A percentile compares a stretch with the other conserved stretches of the same genome.
Evolutionary conservation across 2,113 vertebrate genomes (phyloP).

Genomic region (Chaenocephalus aceratus): DNA sequence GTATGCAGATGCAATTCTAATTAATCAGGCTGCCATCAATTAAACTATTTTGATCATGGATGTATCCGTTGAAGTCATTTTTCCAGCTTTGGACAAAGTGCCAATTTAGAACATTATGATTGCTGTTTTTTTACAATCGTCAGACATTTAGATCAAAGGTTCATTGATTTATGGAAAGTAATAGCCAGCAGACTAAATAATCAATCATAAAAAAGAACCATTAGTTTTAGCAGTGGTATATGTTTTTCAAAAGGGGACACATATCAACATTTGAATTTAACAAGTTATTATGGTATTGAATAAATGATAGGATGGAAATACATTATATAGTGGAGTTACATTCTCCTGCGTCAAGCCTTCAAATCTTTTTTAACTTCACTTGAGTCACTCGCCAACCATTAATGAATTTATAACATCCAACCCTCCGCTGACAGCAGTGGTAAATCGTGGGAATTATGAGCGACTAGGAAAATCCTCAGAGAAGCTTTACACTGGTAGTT

Average conservation of each 20-base stretch:
- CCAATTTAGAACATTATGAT: background rate
- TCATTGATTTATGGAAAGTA: background rate
- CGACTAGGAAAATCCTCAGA: slow-evolving; percentile 9
- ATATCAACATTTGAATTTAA: slow-evolving; percentile 1
- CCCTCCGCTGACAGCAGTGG: slow-evolving; percentile 2
- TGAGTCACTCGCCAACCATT: background rate
- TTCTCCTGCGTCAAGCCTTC: background rate
- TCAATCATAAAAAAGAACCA: background rate
- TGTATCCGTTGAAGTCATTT: too few relatives aligned
- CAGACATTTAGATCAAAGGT: background rate
- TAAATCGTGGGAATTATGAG: slow-evolving; percentile 3
- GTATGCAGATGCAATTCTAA: background rate
- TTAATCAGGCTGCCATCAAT: background rate
- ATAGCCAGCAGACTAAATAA: background rate
- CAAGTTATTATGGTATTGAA: background rate
- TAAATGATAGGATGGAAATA: slow-evolving; percentile 17
- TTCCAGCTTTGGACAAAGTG: too few relatives aligned
- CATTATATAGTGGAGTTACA: slow-evolving; percentile 6
- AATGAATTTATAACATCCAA: slow-evolving; percentile 10
- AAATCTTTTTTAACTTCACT: background rate
- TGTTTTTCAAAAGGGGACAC: background rate
- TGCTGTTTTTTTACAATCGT: background rate
- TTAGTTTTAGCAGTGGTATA: background rate
- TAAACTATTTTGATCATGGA: background rate
- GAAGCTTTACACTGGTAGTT: slow-evolving; percentile 6